phyloP scores from a whole-genome alignment of 2,113 vertebrate species.

The Anolis sagrei region DNA sequence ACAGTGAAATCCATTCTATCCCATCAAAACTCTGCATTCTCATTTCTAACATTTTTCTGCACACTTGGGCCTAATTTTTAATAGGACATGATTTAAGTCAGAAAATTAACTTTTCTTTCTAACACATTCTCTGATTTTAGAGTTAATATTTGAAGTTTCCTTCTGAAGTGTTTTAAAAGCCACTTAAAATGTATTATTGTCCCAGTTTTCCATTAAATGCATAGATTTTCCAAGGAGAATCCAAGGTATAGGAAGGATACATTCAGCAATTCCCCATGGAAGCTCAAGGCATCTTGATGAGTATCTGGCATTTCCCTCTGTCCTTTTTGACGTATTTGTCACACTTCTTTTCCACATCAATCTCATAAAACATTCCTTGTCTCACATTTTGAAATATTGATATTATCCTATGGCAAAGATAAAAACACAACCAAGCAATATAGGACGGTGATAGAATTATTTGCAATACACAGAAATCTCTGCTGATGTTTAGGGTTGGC shows the following conservation, averaged over 20 bases:
- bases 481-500: slow-evolving; percentile 77
- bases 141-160: slow-evolving; percentile 5
- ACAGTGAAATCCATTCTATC: background rate
- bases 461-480: slow-evolving; percentile 77
- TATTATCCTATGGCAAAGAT: slow-evolving; percentile 77
- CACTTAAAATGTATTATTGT: slow-evolving; percentile 38
- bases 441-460: slow-evolving; percentile 79
- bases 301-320: slow-evolving; percentile 61
- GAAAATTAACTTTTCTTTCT: background rate
- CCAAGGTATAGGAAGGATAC: slow-evolving; percentile 55
- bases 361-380: slow-evolving; percentile 76
- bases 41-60: background rate
- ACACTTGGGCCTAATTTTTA: background rate
- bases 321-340: slow-evolving; percentile 75
- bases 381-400: slow-evolving; percentile 75
- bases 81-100: background rate
- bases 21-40: background rate
- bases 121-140: background rate
- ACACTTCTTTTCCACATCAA: slow-evolving; percentile 71
- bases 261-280: slow-evolving; percentile 47
- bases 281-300: slow-evolving; percentile 59
- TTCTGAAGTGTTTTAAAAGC: background rate
- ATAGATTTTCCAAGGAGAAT: slow-evolving; percentile 42
- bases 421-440: slow-evolving; percentile 77
- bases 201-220: slow-evolving; percentile 29